Evolutionary conservation across 2,113 vertebrate species (phyloP).

Genomic region (Oncorhynchus nerka): DNA sequence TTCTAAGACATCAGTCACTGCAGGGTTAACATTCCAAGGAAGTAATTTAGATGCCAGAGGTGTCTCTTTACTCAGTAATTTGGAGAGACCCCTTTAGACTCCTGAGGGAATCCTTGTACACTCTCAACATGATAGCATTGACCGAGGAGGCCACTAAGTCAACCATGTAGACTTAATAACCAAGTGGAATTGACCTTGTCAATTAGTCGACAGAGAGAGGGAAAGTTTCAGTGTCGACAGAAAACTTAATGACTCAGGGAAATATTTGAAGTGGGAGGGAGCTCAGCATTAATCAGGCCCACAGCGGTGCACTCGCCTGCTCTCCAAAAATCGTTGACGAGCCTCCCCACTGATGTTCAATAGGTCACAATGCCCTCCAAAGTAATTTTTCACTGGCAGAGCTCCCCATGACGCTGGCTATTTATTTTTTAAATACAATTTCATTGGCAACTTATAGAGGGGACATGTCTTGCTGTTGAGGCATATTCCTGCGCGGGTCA

Average conservation of each 20-base stretch:
- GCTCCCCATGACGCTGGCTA: constrained; percentile 5
- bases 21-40: background rate
- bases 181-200: background rate
- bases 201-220: background rate
- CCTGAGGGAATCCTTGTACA: background rate
- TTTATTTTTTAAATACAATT: constrained; percentile 10
- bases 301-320: background rate
- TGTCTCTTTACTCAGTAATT: background rate
- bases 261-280: background rate
- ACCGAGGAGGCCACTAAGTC: background rate
- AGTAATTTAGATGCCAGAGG: background rate
- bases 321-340: constrained; percentile 12
- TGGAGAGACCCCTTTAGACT: background rate
- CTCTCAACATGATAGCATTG: background rate
- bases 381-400: constrained; percentile 23
- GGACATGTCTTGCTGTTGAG: background rate
- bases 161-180: background rate
- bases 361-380: constrained; percentile 30
- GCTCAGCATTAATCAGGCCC: constrained; percentile 19
- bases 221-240: constrained; percentile 6
- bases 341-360: constrained; percentile 18
- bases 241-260: constrained; percentile 22
- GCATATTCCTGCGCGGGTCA: background rate
- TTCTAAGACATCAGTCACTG: background rate
- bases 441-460: background rate